phyloP scores from a whole-genome alignment of 2,797 vertebrate genomes.

The Takifugu rubripes region DNA sequence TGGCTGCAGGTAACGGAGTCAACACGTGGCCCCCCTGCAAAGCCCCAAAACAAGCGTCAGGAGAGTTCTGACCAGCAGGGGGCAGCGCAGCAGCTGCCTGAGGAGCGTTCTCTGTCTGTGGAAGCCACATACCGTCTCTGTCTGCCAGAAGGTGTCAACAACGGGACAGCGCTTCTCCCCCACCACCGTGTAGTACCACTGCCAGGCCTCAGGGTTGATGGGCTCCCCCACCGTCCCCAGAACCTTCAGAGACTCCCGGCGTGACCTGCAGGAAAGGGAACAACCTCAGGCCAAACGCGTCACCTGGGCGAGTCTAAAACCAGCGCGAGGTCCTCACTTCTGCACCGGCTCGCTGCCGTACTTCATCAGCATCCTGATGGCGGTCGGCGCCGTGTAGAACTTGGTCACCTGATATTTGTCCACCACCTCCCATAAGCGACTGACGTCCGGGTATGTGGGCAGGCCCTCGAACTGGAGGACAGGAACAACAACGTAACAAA shows the following conservation, averaged over 20 bases:
- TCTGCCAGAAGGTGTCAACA: slow-evolving; percentile 99
- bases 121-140: slow-evolving; percentile 82
- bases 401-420: slow-evolving; percentile 95
- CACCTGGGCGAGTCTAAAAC: background rate
- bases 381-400: slow-evolving; percentile 97
- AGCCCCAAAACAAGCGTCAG: background rate
- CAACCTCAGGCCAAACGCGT: background rate
- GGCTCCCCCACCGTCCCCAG: slow-evolving; percentile 94
- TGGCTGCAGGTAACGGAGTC: slow-evolving; percentile 91
- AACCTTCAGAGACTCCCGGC: slow-evolving; percentile 86
- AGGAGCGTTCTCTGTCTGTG: background rate
- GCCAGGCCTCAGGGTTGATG: slow-evolving; percentile 97
- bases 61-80: slow-evolving; percentile 7
- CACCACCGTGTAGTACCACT: slow-evolving; percentile 92
- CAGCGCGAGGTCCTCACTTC: slow-evolving; percentile 76
- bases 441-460: slow-evolving; percentile 88
- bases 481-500: background rate
- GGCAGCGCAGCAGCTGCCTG: background rate
- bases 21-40: slow-evolving; percentile 93
- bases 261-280: slow-evolving; percentile 72
- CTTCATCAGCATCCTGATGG: slow-evolving; percentile 97
- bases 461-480: slow-evolving; percentile 89
- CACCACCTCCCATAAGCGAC: slow-evolving; percentile 89
- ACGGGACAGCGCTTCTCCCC: slow-evolving; percentile 89
- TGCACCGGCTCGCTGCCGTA: slow-evolving; percentile 89